These are phyloP conservation scores for Amblyjoppa proteus DNA, from an alignment of 2,888 invertebrate species.

Conservation along the genomic window DNA sequence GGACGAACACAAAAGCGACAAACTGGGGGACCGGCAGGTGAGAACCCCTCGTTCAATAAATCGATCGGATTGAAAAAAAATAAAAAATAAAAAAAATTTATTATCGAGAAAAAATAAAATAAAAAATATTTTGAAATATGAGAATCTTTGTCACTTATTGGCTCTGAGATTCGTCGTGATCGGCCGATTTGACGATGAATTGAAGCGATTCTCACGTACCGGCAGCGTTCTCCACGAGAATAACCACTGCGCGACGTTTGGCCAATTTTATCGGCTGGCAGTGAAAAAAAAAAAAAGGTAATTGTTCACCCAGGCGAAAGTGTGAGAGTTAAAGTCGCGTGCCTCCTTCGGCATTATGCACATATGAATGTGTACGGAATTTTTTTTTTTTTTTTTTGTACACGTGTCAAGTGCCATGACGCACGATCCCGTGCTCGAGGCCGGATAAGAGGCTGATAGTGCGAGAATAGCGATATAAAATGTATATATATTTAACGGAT, in stretches of 20 bases:
- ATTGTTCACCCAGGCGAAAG: constrained; percentile 59
- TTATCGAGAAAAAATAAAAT: background rate
- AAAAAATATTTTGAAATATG: no score
- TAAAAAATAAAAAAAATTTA: background rate
- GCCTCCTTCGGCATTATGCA: constrained; percentile 47
- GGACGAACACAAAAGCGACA: constrained; percentile 84
- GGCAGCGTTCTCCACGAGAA: constrained; percentile 71
- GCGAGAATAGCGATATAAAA: constrained; percentile 38
- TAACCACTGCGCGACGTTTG: constrained; percentile 84
- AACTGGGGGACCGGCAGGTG: constrained; percentile 74
- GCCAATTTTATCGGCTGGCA: constrained; percentile 75
- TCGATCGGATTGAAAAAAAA: background rate
- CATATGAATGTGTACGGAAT: constrained; percentile 20
- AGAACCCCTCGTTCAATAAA: constrained; percentile 44
- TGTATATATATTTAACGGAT: constrained; percentile 71
- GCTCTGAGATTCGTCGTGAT: background rate
- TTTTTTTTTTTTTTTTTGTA: constrained; percentile 29
- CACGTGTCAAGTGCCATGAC: background rate
- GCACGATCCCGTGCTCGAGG: constrained; percentile 16
- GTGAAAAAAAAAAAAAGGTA: constrained; percentile 34
- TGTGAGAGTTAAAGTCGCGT: constrained; percentile 47
- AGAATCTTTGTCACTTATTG: background rate
- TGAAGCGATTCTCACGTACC: constrained; percentile 64
- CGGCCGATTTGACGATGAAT: background rate
- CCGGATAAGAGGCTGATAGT: constrained; percentile 63